phyloP scores from a whole-genome alignment of 2,888 invertebrate genomes.

The Volucella inflata region DNA sequence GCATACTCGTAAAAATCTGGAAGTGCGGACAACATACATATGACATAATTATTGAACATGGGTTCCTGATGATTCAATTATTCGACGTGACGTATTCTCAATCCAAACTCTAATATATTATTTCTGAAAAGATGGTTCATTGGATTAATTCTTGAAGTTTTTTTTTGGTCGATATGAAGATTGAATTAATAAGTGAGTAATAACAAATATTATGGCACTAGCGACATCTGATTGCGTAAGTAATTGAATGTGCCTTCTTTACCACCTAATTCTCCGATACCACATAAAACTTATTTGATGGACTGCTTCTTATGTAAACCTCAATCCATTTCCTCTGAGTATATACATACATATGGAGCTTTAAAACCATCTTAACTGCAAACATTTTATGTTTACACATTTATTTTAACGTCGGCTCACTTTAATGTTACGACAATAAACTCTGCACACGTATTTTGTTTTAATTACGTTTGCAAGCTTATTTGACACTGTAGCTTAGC shows the following conservation, averaged over 20 bases:
- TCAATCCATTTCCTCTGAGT: constrained; percentile 29
- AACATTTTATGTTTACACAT: constrained; percentile 42
- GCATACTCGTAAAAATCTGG: neutral
- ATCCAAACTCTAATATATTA: constrained; percentile 22
- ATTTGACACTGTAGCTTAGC: neutral
- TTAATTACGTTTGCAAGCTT: neutral
- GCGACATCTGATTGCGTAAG: constrained; percentile 35
- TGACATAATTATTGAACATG: constrained; percentile 2
- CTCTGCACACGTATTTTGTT: constrained; percentile 18
- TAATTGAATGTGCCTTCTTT: constrained; percentile 29
- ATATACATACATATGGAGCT: neutral
- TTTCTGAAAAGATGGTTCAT: constrained; percentile 7
- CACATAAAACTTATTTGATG: constrained; percentile 4
- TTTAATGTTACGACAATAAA: constrained; percentile 27
- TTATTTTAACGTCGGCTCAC: constrained; percentile 29
- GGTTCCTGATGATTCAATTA: constrained; percentile 11
- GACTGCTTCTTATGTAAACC: constrained; percentile 18
- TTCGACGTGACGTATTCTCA: constrained; percentile 4
- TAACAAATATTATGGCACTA: constrained; percentile 39
- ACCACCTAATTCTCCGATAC: constrained; percentile 6
- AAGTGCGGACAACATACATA: neutral
- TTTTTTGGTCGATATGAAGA: constrained; percentile 18
- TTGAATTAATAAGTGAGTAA: constrained; percentile 51
- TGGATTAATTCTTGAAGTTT: neutral
- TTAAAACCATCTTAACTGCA: constrained; percentile 12